Evolutionary conservation across 30 jellyfish, hydroid and myxozoan genomes (phyloP).

Genomic region (Haliclystus octoradiatus): DNA sequence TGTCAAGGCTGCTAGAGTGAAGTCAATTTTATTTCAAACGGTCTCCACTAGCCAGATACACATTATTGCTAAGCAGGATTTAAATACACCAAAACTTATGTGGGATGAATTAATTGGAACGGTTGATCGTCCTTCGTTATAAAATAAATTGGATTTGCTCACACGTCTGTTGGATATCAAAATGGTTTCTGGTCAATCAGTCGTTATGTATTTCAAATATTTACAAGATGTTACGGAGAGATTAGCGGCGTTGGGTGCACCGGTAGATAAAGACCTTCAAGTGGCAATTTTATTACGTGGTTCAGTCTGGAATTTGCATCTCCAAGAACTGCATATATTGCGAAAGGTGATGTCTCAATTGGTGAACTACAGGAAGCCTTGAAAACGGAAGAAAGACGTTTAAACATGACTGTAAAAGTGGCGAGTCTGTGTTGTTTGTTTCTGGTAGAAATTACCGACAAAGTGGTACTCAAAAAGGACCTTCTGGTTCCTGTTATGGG

Average conservation of each 20-base stretch:
- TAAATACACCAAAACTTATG: not conserved
- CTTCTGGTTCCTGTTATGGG: constrained; percentile 29
- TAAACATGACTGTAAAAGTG: no score
- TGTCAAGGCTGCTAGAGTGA: not conserved
- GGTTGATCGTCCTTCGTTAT: constrained; percentile 2
- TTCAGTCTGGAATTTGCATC: not conserved
- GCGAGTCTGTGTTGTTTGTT: not conserved
- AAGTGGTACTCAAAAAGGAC: not conserved
- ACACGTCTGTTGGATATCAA: no score
- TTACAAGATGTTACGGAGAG: constrained; percentile 3
- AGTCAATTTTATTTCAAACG: constrained; percentile 3
- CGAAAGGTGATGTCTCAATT: constrained; percentile 5
- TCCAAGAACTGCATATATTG: not conserved
- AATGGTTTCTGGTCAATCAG: no score
- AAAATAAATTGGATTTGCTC: constrained; percentile 1
- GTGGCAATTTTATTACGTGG: not conserved
- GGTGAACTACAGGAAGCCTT: not conserved
- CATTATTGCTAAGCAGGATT: not conserved
- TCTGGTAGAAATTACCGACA: not conserved
- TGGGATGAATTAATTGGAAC: constrained; percentile 1
- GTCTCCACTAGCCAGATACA: constrained; percentile 1
- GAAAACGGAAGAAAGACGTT: not conserved
- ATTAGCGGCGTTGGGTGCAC: not conserved
- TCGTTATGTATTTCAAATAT: not conserved
- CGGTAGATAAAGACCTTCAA: no score